Conservation (phyloP, 2,113 vertebrate species). For the Myocastor coypus region DNA sequence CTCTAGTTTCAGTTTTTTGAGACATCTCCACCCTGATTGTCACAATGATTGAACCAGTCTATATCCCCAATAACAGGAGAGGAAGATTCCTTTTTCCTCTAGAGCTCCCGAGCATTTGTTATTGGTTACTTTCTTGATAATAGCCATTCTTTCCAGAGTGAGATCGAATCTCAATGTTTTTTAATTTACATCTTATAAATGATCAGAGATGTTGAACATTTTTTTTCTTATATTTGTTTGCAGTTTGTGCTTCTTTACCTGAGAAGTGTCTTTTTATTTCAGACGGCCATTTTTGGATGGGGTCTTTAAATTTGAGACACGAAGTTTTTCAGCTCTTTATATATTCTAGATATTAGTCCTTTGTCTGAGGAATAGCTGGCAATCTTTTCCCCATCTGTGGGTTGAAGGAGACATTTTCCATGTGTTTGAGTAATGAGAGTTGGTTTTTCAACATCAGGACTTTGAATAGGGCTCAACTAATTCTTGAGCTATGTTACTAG, state of each 20-base stretch:
- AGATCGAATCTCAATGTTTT: neutral
- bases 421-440: constrained; percentile 8
- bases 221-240: neutral
- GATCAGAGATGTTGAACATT: neutral
- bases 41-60: neutral
- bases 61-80: neutral
- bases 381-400: too few relatives aligned
- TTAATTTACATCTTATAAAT: neutral
- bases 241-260: neutral
- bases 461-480: neutral
- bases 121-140: neutral
- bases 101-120: neutral
- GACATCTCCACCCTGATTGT: neutral
- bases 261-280: neutral
- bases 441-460: neutral
- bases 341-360: neutral
- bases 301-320: neutral
- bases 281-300: neutral
- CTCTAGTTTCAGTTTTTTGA: neutral
- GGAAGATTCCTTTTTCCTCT: neutral
- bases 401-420: too few relatives aligned
- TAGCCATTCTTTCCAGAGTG: neutral
- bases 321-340: neutral
- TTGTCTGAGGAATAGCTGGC: neutral
- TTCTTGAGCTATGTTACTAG: neutral